Evolutionary conservation across 1,140 invertebrate species (phyloP).

Genomic region (Helicoverpa zea): DNA sequence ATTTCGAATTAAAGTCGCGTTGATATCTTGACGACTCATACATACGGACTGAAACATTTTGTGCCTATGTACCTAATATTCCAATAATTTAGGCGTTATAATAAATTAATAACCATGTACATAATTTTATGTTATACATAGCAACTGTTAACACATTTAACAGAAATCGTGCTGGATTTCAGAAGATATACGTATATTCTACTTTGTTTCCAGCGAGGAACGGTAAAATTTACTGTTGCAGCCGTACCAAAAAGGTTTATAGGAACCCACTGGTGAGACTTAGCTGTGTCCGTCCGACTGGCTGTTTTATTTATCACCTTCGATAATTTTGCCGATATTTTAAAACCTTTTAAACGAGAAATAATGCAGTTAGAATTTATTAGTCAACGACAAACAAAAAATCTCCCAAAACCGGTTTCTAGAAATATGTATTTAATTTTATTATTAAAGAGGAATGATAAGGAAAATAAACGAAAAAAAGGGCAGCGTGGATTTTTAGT

Average conservation of each 20-base stretch:
- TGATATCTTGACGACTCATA: neutral
- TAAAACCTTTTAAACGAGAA: neutral
- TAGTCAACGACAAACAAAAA: neutral
- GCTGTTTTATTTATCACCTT: neutral
- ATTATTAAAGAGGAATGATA: too few relatives aligned
- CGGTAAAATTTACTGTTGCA: slow-evolving; percentile 37
- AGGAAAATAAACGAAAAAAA: too few relatives aligned
- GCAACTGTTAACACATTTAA: slow-evolving; percentile 20
- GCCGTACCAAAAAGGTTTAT: slow-evolving; percentile 35
- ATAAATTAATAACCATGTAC: neutral
- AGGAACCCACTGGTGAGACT: slow-evolving; percentile 24
- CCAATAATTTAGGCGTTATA: too few relatives aligned
- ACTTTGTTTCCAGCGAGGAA: slow-evolving; percentile 28
- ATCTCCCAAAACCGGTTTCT: neutral
- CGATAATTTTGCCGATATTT: neutral
- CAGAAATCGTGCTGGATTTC: slow-evolving; percentile 31
- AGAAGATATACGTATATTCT: slow-evolving; percentile 40
- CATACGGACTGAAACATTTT: neutral
- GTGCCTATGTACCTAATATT: too few relatives aligned
- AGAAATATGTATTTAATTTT: too few relatives aligned
- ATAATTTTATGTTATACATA: slow-evolving; percentile 9
- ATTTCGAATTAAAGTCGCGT: neutral
- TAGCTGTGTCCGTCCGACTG: neutral
- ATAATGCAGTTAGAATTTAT: neutral
- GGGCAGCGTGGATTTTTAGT: too few relatives aligned